These are phyloP conservation scores for Myopa tessellatipennis DNA, from an alignment of 2,888 invertebrate species.

Conservation along the genomic window DNA sequence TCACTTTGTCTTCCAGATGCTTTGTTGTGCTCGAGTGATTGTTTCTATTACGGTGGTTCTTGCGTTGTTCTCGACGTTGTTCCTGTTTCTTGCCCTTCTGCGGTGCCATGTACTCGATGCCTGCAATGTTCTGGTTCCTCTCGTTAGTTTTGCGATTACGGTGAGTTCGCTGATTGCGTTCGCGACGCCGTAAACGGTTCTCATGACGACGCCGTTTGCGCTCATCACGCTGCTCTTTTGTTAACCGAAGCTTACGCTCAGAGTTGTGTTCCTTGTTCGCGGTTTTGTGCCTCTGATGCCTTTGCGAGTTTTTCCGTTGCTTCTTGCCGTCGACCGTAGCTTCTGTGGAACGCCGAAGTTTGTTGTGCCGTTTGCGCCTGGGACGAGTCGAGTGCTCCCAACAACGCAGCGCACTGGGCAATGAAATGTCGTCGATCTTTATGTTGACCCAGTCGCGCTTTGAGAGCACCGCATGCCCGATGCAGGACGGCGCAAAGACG, in stretches of 20 bases:
- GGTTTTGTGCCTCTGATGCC: slow-evolving; percentile 54
- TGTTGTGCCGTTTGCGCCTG: slow-evolving; percentile 58
- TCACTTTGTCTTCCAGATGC: slow-evolving; percentile 43
- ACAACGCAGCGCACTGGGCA: slow-evolving; percentile 87
- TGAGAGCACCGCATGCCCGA: slow-evolving; percentile 90
- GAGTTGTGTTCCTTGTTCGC: slow-evolving; percentile 47
- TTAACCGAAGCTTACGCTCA: slow-evolving; percentile 48
- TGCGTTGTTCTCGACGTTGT: slow-evolving; percentile 41
- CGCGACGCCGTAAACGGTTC: slow-evolving; percentile 56
- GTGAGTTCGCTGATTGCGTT: slow-evolving; percentile 42
- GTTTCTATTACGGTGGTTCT: slow-evolving; percentile 48
- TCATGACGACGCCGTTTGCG: slow-evolving; percentile 57
- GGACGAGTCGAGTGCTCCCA: slow-evolving; percentile 79
- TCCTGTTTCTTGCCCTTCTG: not conserved
- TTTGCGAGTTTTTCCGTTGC: slow-evolving; percentile 57
- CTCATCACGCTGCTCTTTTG: slow-evolving; percentile 59
- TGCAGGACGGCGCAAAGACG: slow-evolving; percentile 92
- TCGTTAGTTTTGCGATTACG: slow-evolving; percentile 50
- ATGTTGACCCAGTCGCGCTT: slow-evolving; percentile 89
- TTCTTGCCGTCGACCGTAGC: slow-evolving; percentile 49
- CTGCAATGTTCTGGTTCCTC: slow-evolving; percentile 1
- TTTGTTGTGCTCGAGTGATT: slow-evolving; percentile 43
- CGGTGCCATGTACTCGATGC: slow-evolving; percentile 24
- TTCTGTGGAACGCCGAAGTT: slow-evolving; percentile 61
- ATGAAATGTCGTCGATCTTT: slow-evolving; percentile 84